A percentile compares a stretch with the other conserved stretches of the same genome.
Evolutionary conservation across 2,113 vertebrate species (phyloP).

Genomic region (Theristicus caerulescens): DNA sequence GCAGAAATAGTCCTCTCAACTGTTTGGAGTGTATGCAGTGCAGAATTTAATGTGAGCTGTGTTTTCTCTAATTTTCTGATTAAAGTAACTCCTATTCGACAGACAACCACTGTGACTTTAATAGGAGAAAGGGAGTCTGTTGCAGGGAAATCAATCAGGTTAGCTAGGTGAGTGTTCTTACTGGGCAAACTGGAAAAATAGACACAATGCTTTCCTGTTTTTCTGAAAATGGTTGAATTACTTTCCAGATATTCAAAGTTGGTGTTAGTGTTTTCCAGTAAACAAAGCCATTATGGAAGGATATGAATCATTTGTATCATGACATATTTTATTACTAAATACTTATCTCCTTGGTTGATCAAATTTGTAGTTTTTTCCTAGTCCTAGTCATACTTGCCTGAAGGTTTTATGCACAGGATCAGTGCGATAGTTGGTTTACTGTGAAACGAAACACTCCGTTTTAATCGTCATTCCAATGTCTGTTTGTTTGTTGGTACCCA

Average conservation of each 20-base stretch:
- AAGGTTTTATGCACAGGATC: not conserved
- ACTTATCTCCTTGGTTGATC: not conserved
- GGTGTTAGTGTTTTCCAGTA: not conserved
- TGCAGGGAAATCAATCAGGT: not conserved
- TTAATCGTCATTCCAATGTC: accelerated
- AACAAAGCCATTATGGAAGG: not conserved
- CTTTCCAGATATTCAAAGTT: not conserved
- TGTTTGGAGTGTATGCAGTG: not conserved
- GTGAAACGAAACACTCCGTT: accelerated
- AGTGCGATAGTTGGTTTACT: not conserved
- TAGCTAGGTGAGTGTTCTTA: not conserved
- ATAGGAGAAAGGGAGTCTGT: not conserved
- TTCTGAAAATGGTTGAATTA: not conserved
- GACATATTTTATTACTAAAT: not conserved
- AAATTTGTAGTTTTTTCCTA: not conserved
- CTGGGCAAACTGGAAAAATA: not conserved
- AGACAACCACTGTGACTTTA: not conserved
- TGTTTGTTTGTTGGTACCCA: not conserved
- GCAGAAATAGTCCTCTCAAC: conserved; percentile 1
- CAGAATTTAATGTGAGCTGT: not conserved
- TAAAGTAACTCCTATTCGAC: not conserved
- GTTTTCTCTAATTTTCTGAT: conserved; percentile 35
- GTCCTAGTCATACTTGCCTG: not conserved
- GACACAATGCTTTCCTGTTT: not conserved
- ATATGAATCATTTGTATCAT: not conserved